phyloP scores from a whole-genome alignment of 2,888 invertebrate genomes.

The Celastrina argiolus region DNA sequence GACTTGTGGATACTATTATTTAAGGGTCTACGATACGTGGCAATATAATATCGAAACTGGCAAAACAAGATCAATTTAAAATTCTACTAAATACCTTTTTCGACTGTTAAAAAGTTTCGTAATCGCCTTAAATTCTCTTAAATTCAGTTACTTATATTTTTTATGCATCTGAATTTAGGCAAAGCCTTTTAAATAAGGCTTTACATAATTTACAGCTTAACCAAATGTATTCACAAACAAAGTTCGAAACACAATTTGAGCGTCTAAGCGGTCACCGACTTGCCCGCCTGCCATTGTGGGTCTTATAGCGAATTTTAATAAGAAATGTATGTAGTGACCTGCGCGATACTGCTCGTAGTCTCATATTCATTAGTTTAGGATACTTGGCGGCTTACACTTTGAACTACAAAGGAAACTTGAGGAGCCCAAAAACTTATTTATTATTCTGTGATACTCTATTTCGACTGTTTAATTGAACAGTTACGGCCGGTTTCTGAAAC shows the following conservation, averaged over 20 bases:
- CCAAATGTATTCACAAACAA: conserved; percentile 9
- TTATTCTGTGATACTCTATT: background rate
- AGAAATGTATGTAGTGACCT: background rate
- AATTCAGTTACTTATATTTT: background rate
- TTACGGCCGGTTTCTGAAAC: no score
- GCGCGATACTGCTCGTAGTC: background rate
- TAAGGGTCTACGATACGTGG: no score
- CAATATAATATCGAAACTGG: no score
- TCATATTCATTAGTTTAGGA: conserved; percentile 5
- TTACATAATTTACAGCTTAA: conserved; percentile 6
- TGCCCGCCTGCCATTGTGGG: background rate
- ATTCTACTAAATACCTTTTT: background rate
- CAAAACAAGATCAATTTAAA: background rate
- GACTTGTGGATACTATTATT: no score
- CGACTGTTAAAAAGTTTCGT: conserved; percentile 1
- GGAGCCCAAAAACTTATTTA: background rate
- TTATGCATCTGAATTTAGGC: background rate
- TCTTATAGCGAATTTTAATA: conserved; percentile 17
- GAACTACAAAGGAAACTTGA: background rate
- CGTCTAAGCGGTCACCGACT: background rate
- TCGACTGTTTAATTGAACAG: no score
- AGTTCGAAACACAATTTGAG: conserved; percentile 1
- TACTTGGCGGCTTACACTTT: background rate
- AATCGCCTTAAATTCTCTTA: background rate
- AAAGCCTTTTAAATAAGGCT: conserved; percentile 11